Conservation (phyloP, 2,888 invertebrate genomes). For the Neoascia interrupta region DNA sequence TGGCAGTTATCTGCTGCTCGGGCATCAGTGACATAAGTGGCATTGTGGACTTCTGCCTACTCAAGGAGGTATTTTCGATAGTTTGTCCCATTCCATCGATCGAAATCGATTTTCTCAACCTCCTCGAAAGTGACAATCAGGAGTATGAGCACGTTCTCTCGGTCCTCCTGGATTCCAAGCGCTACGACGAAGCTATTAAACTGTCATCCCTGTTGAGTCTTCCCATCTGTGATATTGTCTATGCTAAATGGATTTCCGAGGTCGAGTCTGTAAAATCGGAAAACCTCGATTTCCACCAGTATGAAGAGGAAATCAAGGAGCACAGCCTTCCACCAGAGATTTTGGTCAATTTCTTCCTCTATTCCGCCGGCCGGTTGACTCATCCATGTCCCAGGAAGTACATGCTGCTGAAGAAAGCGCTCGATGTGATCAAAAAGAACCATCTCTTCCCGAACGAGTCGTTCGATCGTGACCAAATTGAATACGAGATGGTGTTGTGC, state of each 20-base stretch:
- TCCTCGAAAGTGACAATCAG: constrained; percentile 74
- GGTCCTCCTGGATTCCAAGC: constrained; percentile 78
- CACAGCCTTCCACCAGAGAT: constrained; percentile 83
- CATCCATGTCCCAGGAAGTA: constrained; percentile 78
- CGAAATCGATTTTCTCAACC: constrained; percentile 73
- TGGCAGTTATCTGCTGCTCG: constrained; percentile 82
- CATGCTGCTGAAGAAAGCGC: constrained; percentile 77
- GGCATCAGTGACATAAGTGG: constrained; percentile 82
- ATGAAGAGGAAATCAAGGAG: constrained; percentile 83
- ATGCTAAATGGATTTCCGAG: constrained; percentile 80
- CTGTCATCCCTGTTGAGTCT: constrained; percentile 80
- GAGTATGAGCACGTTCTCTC: constrained; percentile 81
- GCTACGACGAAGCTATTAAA: constrained; percentile 81
- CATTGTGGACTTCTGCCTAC: constrained; percentile 79
- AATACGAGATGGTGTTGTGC: constrained; percentile 78
- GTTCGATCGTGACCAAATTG: constrained; percentile 79
- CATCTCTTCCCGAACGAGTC: constrained; percentile 78
- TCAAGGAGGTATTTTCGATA: constrained; percentile 81
- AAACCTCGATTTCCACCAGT: constrained; percentile 81
- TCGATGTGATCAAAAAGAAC: constrained; percentile 78
- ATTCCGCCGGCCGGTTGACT: constrained; percentile 80
- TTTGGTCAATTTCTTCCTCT: constrained; percentile 84
- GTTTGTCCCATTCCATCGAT: constrained; percentile 76
- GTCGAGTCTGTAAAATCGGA: constrained; percentile 80
- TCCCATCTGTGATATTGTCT: constrained; percentile 80